phyloP scores from a whole-genome alignment of 2,888 invertebrate genomes.

The Calameuta filiformis region DNA sequence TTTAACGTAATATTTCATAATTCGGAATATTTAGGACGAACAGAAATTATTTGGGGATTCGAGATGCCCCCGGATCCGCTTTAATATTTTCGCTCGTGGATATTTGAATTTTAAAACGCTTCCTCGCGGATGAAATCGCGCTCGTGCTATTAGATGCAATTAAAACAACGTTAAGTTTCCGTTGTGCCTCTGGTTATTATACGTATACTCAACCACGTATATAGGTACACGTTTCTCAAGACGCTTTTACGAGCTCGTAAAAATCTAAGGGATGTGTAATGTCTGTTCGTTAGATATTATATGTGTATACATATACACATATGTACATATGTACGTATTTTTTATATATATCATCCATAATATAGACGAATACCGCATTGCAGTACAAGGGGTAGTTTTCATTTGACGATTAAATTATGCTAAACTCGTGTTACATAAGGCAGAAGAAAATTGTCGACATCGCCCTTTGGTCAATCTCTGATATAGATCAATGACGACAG shows the following conservation, averaged over 20 bases:
- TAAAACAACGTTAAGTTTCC: neutral
- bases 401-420: conserved; percentile 23
- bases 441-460: neutral
- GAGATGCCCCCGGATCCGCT: conserved; percentile 21
- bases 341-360: neutral
- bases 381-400: conserved; percentile 4
- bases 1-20: neutral
- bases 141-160: conserved; percentile 30
- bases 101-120: conserved; percentile 37
- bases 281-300: too few relatives aligned
- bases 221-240: too few relatives aligned
- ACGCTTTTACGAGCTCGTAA: too few relatives aligned
- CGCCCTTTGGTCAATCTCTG: too few relatives aligned
- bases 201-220: too few relatives aligned
- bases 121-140: conserved; percentile 10
- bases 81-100: conserved; percentile 11
- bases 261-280: too few relatives aligned
- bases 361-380: conserved; percentile 17
- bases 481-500: too few relatives aligned
- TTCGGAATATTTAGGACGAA: conserved; percentile 29
- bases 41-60: conserved; percentile 31
- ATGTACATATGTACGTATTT: too few relatives aligned
- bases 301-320: too few relatives aligned
- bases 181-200: too few relatives aligned
- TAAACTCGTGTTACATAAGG: conserved; percentile 16